Percentiles rank a stretch among this genome's conserved stretches.
Evolutionary conservation across 2,888 invertebrate genomes (phyloP).

Genomic region (Trachelus troglodyta): DNA sequence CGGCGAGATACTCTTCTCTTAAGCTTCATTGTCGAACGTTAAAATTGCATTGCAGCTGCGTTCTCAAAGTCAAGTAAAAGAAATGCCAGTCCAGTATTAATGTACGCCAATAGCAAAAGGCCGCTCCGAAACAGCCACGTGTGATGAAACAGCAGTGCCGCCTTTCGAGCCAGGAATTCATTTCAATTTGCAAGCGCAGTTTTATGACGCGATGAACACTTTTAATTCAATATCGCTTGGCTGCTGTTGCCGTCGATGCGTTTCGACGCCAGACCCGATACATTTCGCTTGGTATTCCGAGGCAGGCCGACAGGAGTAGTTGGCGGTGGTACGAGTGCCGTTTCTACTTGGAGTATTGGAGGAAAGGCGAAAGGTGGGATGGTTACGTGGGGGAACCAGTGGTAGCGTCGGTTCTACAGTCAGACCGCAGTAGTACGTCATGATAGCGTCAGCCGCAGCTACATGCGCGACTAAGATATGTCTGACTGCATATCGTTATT

Average conservation of each 20-base stretch:
- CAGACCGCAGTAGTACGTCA: slow-evolving; percentile 40
- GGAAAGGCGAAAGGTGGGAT: too few relatives aligned
- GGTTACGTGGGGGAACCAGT: slow-evolving; percentile 6
- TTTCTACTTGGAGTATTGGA: too few relatives aligned
- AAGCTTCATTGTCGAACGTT: too few relatives aligned
- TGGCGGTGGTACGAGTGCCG: too few relatives aligned
- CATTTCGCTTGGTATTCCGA: not conserved
- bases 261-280: too few relatives aligned
- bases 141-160: not conserved
- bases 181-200: not conserved
- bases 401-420: slow-evolving; percentile 18
- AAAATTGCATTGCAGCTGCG: too few relatives aligned
- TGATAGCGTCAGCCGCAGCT: slow-evolving; percentile 47
- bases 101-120: too few relatives aligned
- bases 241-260: not conserved
- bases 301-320: not conserved
- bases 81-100: too few relatives aligned
- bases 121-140: too few relatives aligned
- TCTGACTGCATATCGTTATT: slow-evolving; percentile 43
- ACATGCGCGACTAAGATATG: slow-evolving; percentile 36
- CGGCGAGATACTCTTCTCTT: too few relatives aligned
- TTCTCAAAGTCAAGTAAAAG: too few relatives aligned
- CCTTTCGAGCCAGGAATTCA: not conserved
- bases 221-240: slow-evolving; percentile 3
- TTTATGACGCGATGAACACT: not conserved